A percentile compares a stretch with the other conserved stretches of the same genome.
These are phyloP conservation scores for Fopius arisanus DNA, from an alignment of 1,140 invertebrate genomes.

Conservation along the genomic window DNA sequence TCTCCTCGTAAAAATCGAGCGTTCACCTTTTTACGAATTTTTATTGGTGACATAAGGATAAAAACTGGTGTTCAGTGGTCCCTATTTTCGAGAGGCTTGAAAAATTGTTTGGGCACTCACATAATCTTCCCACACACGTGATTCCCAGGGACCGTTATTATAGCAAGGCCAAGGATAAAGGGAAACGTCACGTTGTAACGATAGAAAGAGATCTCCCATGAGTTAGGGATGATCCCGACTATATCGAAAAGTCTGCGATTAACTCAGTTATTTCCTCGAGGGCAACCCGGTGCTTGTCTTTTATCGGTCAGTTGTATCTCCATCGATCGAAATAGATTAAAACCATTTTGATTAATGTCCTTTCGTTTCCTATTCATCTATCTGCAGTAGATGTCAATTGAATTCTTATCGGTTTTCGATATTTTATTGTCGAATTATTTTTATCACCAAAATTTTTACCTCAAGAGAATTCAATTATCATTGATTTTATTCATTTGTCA, in stretches of 20 bases:
- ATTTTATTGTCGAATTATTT: background rate
- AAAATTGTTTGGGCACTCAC: background rate
- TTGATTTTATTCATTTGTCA: background rate
- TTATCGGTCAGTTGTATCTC: background rate
- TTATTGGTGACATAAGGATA: background rate
- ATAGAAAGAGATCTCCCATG: conserved; percentile 3
- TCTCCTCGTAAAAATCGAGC: background rate
- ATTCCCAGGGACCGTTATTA: background rate
- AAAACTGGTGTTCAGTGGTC: background rate
- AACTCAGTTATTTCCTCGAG: background rate
- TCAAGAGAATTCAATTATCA: background rate
- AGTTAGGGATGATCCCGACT: background rate
- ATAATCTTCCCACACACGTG: background rate
- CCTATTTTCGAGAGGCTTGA: background rate
- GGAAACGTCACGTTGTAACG: background rate
- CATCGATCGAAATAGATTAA: background rate
- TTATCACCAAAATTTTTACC: background rate
- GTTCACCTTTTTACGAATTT: background rate
- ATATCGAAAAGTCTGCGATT: background rate
- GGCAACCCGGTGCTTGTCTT: background rate
- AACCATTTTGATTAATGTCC: background rate
- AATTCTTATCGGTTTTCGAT: background rate
- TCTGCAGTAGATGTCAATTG: background rate
- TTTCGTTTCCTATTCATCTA: background rate
- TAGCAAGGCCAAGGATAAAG: background rate